A percentile compares a stretch with the other conserved stretches of the same genome.
phyloP scores from a whole-genome alignment of 2,113 vertebrate genomes.

The Dascyllus trimaculatus region DNA sequence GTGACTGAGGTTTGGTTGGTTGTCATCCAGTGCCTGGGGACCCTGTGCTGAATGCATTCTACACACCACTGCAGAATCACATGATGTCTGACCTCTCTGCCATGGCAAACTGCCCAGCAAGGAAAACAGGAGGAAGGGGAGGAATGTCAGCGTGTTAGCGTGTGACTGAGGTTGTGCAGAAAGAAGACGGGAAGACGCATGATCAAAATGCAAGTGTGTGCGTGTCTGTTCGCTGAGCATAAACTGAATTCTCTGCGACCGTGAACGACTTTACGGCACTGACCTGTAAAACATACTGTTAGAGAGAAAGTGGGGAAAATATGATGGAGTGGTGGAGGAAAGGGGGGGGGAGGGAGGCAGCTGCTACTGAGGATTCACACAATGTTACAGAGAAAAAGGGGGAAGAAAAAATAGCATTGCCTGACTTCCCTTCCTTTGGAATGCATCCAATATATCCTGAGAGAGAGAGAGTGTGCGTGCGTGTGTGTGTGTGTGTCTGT shows the following conservation, averaged over 20 bases:
- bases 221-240: constrained; percentile 51
- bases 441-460: constrained; percentile 77
- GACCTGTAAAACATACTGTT: constrained; percentile 75
- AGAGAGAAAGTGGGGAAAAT: constrained; percentile 48
- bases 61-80: constrained; percentile 83
- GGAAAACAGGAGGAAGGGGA: constrained; percentile 70
- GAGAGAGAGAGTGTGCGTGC: not conserved
- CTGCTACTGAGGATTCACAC: constrained; percentile 53
- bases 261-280: constrained; percentile 60
- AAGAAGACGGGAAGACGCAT: constrained; percentile 26
- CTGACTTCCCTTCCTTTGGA: constrained; percentile 79
- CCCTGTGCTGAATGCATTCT: constrained; percentile 78
- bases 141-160: constrained; percentile 60
- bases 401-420: constrained; percentile 60
- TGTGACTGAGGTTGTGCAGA: constrained; percentile 50
- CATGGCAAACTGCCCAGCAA: constrained; percentile 80
- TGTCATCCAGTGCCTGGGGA: constrained; percentile 79
- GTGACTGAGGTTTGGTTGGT: constrained; percentile 78
- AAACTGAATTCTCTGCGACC: constrained; percentile 63
- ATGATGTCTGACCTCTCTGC: constrained; percentile 84
- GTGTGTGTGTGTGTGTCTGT: not conserved
- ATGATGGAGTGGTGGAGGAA: constrained; percentile 37
- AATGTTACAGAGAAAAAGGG: constrained; percentile 42
- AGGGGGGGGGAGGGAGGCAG: constrained; percentile 28
- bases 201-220: constrained; percentile 29